Evolutionary conservation across 2,113 vertebrate genomes (phyloP).

Genomic region (Actenoides hombroni): DNA sequence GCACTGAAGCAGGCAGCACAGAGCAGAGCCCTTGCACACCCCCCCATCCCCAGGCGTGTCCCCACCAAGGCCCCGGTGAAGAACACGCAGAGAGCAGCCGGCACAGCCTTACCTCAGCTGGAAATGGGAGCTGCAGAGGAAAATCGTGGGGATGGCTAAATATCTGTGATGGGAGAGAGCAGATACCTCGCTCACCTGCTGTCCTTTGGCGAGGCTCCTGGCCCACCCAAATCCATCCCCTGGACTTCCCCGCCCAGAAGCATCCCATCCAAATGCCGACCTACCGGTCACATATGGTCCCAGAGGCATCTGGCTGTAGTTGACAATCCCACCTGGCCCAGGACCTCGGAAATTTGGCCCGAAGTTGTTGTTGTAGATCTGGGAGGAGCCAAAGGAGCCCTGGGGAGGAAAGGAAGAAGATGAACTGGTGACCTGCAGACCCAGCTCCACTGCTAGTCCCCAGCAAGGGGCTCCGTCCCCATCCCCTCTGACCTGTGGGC

Average conservation of each 20-base stretch:
- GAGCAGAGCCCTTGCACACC: not conserved
- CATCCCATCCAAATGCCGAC: not conserved
- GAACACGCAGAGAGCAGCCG: accelerated
- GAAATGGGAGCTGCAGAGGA: slow-evolving; percentile 55
- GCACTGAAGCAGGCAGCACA: not conserved
- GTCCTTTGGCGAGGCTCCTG: not conserved
- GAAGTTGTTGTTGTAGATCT: slow-evolving; percentile 90
- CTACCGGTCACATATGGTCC: slow-evolving; percentile 96
- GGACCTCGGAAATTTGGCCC: slow-evolving; percentile 89
- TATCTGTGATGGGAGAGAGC: slow-evolving; percentile 70
- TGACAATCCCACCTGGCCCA: slow-evolving; percentile 89
- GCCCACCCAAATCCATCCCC: not conserved
- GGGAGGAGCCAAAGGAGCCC: slow-evolving; percentile 89
- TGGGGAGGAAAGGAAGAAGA: slow-evolving; percentile 45
- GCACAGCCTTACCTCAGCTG: slow-evolving; percentile 67
- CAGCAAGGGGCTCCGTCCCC: accelerated
- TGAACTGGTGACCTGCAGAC: not conserved
- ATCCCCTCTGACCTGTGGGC: slow-evolving; percentile 82
- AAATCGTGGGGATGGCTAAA: slow-evolving; percentile 68
- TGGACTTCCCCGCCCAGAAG: not conserved
- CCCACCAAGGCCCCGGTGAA: not conserved
- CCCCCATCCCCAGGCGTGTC: too few relatives aligned
- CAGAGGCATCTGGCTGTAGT: slow-evolving; percentile 99
- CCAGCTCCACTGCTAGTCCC: not conserved
- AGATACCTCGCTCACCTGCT: not conserved